Evolutionary conservation across 2,113 vertebrate genomes (phyloP), one percentile per base, ranked within the genome.

Genomic region (Carassius carassius): DNA sequence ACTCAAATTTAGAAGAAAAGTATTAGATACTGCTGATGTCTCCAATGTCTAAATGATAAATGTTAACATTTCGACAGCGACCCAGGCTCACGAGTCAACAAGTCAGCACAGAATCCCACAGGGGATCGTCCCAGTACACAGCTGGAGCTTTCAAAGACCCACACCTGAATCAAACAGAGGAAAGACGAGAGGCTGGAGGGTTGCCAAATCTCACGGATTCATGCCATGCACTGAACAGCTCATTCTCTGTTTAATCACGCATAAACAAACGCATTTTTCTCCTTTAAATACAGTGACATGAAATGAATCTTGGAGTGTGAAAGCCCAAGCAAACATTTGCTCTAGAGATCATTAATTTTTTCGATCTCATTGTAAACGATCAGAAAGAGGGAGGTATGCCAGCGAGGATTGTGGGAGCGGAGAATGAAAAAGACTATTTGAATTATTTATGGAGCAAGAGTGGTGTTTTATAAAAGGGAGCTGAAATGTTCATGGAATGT

Each of bases 141-240:
- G 29, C 75, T 72, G 49, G 32, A 41, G 60, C 83, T 82, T 82
- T 70, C 13, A 54, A 70, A 76, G 65, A 41, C 51, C 49, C 23
- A 37, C 62, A 72, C 51, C 74, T 87, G 63, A 85, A 85, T 67
- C 86, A 81, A 83, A 84, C 82, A 76, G 44, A 63, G 10, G 58
- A 74, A 82, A 72, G 44, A 44, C 25, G 11, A 84, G 72, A 35
- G 25, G 37, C 14, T 72, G 72, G 72, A 23, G 6, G 35, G 41
- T 81, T 41, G 77, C 72, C 83, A 87, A 23, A 58, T 62, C 62
- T 54, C 25, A 19, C 5, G 0, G 12, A 63, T 54, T 37, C 75
- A 72, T 78, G 60, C 49, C 41, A 12, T 25, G 3, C 21, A 32
- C 32, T 60, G 14, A 82, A 65, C 69, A 37, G 47, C 49, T 32